Base-by-base conservation (phyloP, 2,113 vertebrate species). In the Ceyx melanurus region DNA sequence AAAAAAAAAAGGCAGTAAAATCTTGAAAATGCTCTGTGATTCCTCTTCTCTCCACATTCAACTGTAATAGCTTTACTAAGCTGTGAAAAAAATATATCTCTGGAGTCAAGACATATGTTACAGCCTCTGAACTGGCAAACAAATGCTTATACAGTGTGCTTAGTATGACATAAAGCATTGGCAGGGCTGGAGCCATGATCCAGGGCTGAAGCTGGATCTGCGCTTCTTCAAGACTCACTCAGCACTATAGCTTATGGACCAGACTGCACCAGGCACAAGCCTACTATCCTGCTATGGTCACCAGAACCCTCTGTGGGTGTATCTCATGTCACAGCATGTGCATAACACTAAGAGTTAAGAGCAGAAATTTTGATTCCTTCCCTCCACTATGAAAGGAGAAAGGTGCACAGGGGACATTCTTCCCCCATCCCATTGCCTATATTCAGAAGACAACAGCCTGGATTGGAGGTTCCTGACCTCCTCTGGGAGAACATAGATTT, bases 1-100 rank as follows among this genome's bases (percentile, higher is more conserved):
- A 18, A 43, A 79, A 88, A 90, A 94, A 85, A 83, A 56, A n/a
- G 12, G 70, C 85, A 91, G 93, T 85, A 78, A 76, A 96, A 68
- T 70, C 40, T 72, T 29, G 51, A 83, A 81, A 86, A 68, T 66
- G 19, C 31, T 54, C 66, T 6, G 5, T 0, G 2, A 80, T 89
- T 91, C 66, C 51, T 80, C 87, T 87, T 82, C 28, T 42, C 45
- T 86, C 29, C 37, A 45, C 37, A 57, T 78, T 85, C 76, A 68
- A 90, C 28, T 40, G 46, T 82, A 90, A 84, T 58, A 90, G 57
- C 58, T 89, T 93, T 82, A 87, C 71, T 61, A 50, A 94, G 67
- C 61, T 82, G 53, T 43, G 26, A 78, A 88, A 86, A 72, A 88
- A 89, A 61, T 6, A 2, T 1, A 45, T 54, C 31, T 86, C 78